phyloP scores from a whole-genome alignment of 2,113 vertebrate genomes.

The Chloebia gouldiae region DNA sequence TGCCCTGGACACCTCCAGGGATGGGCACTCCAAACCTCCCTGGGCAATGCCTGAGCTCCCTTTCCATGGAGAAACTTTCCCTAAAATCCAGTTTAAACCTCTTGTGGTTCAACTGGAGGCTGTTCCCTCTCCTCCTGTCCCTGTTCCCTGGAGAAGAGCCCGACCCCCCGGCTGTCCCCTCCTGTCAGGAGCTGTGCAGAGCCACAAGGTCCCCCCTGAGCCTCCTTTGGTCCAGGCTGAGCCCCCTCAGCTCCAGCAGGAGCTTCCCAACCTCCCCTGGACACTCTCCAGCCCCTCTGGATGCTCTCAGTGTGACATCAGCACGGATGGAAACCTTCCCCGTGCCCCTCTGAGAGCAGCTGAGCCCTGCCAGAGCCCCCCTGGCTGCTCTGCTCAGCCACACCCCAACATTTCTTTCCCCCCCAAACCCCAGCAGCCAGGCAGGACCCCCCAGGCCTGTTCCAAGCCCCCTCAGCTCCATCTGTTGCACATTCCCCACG shows the following conservation, averaged over 20 bases:
- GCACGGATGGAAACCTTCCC: accelerated
- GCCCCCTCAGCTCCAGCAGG: no score
- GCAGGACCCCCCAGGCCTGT: not conserved
- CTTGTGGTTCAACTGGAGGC: accelerated
- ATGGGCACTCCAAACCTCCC: not conserved
- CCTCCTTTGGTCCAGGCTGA: not conserved
- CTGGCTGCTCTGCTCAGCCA: not conserved
- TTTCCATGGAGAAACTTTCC: not conserved
- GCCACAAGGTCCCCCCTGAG: not conserved
- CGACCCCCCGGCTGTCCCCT: not conserved
- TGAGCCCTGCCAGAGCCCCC: not conserved
- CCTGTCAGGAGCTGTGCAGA: not conserved
- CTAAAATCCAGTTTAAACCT: not conserved
- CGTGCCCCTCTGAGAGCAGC: accelerated
- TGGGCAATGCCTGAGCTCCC: not conserved
- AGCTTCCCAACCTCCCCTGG: not conserved
- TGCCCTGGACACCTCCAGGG: not conserved
- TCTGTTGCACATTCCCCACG: not conserved
- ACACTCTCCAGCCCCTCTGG: not conserved
- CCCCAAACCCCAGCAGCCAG: not conserved
- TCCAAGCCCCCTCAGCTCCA: not conserved
- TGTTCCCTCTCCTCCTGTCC: not conserved
- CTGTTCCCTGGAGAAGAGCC: not conserved
- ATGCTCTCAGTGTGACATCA: not conserved
- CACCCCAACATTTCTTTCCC: accelerated